These are phyloP conservation scores for Incurvaria masculella DNA, from an alignment of 2,888 invertebrate species.

Conservation along the genomic window DNA sequence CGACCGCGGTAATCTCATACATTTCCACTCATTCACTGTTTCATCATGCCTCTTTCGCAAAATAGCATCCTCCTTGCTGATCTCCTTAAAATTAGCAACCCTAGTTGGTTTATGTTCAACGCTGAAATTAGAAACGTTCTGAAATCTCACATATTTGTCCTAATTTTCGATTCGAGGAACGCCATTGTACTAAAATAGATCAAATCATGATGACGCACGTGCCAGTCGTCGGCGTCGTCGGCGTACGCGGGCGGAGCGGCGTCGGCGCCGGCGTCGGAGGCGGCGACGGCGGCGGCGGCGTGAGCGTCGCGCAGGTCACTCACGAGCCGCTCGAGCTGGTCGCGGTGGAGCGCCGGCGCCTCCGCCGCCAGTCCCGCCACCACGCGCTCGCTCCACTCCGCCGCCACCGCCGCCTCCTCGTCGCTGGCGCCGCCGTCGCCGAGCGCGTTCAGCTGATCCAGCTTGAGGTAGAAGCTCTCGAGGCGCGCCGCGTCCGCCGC, in stretches of 20 bases:
- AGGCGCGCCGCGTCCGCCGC: constrained; percentile 18
- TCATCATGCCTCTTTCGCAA: too few relatives aligned
- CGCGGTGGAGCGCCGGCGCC: constrained; percentile 28
- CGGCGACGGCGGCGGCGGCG: neutral
- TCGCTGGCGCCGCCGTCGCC: constrained; percentile 21
- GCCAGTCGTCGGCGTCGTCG: neutral
- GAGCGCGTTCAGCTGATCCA: constrained; percentile 34
- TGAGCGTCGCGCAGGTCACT: neutral
- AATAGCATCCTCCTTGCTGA: too few relatives aligned
- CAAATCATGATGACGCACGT: too few relatives aligned
- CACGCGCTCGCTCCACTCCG: constrained; percentile 38
- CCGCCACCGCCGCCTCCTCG: constrained; percentile 35
- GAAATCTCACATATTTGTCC: too few relatives aligned
- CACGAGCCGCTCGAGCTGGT: constrained; percentile 16
- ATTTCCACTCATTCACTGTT: too few relatives aligned
- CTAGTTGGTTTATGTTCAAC: too few relatives aligned
- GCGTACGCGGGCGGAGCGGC: neutral
- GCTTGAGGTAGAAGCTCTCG: constrained; percentile 31
- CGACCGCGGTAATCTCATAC: too few relatives aligned
- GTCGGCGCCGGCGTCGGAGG: neutral
- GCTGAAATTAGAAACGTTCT: too few relatives aligned
- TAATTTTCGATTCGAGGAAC: too few relatives aligned
- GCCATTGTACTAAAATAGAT: too few relatives aligned
- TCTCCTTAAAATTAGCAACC: too few relatives aligned
- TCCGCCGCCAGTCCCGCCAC: constrained; percentile 34